Base-by-base conservation (phyloP, 2,797 vertebrate species). In the Pristis pectinata region DNA sequence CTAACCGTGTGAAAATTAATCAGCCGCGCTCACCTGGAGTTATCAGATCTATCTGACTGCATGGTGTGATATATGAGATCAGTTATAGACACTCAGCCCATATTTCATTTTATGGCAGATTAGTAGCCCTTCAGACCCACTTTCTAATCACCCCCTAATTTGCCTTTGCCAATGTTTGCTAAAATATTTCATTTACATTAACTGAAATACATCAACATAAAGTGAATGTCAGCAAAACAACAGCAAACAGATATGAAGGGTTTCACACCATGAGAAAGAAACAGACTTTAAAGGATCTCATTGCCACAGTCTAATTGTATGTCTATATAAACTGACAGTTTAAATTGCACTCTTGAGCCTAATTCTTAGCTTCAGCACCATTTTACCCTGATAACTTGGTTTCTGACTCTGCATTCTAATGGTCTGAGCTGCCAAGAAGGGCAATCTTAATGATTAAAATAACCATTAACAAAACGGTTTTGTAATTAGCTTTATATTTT, bases 291-390 rank as follows among this genome's bases (percentile, higher is more conserved):
- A 96, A 96, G 96, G 95, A 96, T 96, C 44, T 95, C 95, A 96
- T 96, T 95, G 96, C 95, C 85, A 95, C 95, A 95, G 96, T 96
- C 96, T 96, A 96, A 96, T 96, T 96, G 96, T 97, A 97, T 95
- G 96, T 97, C 96, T 97, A 96, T 97, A 97, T 97, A 97, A 97
- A 97, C 96, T 97, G 97, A 98, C 97, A 98, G 97, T 97, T 97
- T 96, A 97, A 97, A 98, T 96, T 95, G 96, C 95, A 95, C 97
- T 96, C 97, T 95, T 11, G 97, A 97, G 97, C 96, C 96, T 96
- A 96, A 95, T 97, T 97, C 96, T 96, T 97, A 96, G 95, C 96
- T 96, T 96, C 96, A 96, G 96, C 95, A 96, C 96, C 96, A 96
- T 96, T 96, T 96, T 96, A 95, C 79, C 74, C 95, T 91, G 87